Evolutionary conservation across 2,888 invertebrate genomes (phyloP), one percentile per base, ranked within the genome.

Genomic region (Gordius sp.): DNA sequence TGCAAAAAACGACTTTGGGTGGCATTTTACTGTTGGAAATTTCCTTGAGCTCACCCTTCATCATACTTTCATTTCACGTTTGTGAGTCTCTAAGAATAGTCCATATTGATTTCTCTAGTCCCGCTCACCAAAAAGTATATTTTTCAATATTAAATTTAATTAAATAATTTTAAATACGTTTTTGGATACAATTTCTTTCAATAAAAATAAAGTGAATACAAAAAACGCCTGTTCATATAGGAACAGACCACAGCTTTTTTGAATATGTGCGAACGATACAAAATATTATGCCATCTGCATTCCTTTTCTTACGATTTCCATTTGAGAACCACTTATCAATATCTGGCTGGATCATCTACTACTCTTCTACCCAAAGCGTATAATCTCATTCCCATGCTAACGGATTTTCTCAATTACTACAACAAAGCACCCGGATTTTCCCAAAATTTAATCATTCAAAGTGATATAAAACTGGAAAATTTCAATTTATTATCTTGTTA

Each of bases 281-380:
- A 47, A 20, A 23, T 47, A 20, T 47, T 47, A 23, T 63, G 60
- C 23, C 65, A 65, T 59, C 59, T 66, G 41, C 65, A 65, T 59
- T 65, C 65, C 8, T 66, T 66, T 61, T 64, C 63, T 24, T 66
- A 65, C 60, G 65, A 65, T 59, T 65, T 65, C 58, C 65, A 65
- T 58, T 57, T 65, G 55, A 58, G 63, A 16, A 62, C 62, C 47
- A 47, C 20, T 47, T 47, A 47, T 20, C 8, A 20, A 4, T 20
- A n/a, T 20, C 47, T 47, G 16, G 39, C 8, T 33, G 39, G 39
- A n/a, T 8, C 8, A 33, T n/a, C 39, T 8, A 13, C n/a, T 13
- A 33, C 8, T n/a, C 20, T 20, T 4, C 23, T 47, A 20, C 47
- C 47, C 23, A 13, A 4, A 4, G 4, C 8, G 8, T 47, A 18